A percentile compares a stretch with the other conserved stretches of the same genome.
Evolutionary conservation across 2,888 invertebrate species (phyloP).

Genomic region (Amblyjoppa fuscipennis): DNA sequence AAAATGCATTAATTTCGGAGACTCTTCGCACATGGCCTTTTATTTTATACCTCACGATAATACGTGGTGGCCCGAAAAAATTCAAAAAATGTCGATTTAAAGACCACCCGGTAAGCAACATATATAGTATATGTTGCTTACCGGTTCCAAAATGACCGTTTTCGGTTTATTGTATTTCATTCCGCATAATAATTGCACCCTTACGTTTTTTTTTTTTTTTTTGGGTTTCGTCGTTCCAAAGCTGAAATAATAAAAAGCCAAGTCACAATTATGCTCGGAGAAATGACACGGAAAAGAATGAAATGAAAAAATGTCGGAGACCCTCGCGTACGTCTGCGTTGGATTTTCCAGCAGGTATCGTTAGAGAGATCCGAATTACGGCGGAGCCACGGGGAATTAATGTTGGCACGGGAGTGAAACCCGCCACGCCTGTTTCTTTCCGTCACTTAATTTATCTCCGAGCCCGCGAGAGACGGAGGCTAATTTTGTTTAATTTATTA

Average conservation of each 20-base stretch:
- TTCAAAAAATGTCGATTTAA: too few species aligned
- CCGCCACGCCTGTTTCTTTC: conserved; percentile 61
- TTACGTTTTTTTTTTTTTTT: background rate
- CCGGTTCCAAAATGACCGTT: too few species aligned
- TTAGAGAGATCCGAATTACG: conserved; percentile 29
- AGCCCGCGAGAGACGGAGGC: conserved; percentile 69
- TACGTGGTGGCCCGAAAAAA: too few species aligned
- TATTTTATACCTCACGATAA: too few species aligned
- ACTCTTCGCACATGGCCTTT: too few species aligned
- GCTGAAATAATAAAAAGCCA: conserved; percentile 40
- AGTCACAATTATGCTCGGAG: background rate
- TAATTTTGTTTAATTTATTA: conserved; percentile 84
- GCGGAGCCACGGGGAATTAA: conserved; percentile 49
- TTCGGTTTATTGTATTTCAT: too few species aligned
- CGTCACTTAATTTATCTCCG: conserved; percentile 78
- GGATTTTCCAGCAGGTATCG: conserved; percentile 32
- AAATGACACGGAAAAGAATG: background rate
- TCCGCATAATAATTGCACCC: too few species aligned
- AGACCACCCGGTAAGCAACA: too few species aligned
- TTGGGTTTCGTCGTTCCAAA: conserved; percentile 11
- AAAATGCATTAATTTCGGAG: too few species aligned
- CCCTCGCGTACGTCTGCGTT: background rate
- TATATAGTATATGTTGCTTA: too few species aligned
- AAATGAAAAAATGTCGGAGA: background rate
- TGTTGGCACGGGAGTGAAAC: conserved; percentile 34